Evolutionary conservation across 2,797 vertebrate species (phyloP).

Genomic region (Lacerta viridis): DNA sequence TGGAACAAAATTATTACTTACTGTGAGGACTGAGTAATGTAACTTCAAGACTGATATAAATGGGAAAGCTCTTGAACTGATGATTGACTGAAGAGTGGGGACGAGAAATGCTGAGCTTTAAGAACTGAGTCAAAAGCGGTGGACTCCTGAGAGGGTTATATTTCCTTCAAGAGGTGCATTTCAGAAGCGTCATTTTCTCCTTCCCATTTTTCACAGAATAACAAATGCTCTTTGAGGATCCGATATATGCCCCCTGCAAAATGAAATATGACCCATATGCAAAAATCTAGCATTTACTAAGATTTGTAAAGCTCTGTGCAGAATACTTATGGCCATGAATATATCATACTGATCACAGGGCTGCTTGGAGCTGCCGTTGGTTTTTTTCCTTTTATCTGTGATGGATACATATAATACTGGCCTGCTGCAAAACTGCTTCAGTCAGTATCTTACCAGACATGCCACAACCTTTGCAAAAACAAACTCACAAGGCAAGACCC

Average conservation of each 20-base stretch:
- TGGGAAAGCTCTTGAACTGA: background rate
- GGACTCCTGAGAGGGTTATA: constrained; percentile 16
- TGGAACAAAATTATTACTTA: constrained; percentile 5
- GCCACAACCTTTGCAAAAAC: background rate
- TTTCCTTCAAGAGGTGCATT: constrained; percentile 17
- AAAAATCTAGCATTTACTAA: constrained; percentile 19
- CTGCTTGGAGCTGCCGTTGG: constrained; percentile 18
- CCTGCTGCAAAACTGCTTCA: constrained; percentile 17
- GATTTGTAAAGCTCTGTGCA: background rate
- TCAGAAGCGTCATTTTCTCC: constrained; percentile 19
- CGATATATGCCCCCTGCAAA: constrained; percentile 12
- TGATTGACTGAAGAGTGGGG: constrained; percentile 18
- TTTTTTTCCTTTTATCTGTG: constrained; percentile 12
- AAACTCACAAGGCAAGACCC: background rate
- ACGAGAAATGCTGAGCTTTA: constrained; percentile 20
- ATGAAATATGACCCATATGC: constrained; percentile 26
- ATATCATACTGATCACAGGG: constrained; percentile 7
- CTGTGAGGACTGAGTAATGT: constrained; percentile 2
- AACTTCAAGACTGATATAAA: constrained; percentile 21
- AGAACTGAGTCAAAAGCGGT: background rate
- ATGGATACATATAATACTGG: background rate
- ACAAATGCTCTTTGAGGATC: constrained; percentile 38
- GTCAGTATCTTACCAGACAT: constrained; percentile 37
- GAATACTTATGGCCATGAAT: constrained; percentile 40
- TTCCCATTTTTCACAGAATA: constrained; percentile 36